Evolutionary conservation across 1,140 invertebrate species (phyloP).

Genomic region (Cherax destructor): DNA sequence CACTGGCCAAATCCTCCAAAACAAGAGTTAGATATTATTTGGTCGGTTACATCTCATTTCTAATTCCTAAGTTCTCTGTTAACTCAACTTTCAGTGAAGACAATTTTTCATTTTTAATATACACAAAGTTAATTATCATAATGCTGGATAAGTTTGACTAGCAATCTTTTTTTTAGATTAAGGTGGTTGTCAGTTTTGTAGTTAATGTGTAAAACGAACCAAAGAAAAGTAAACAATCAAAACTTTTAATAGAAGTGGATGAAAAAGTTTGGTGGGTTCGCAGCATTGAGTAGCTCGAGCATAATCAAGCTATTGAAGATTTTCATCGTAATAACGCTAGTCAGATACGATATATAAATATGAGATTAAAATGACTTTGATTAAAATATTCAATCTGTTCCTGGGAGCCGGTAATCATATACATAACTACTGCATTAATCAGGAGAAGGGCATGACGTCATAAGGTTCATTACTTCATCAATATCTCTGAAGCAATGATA

Average conservation of each 20-base stretch:
- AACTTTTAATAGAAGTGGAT: neutral
- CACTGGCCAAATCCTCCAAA: neutral
- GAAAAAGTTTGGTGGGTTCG: neutral
- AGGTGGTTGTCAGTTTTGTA: no score
- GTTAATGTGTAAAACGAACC: no score
- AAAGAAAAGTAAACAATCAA: neutral
- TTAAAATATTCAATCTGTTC: neutral
- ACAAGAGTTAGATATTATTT: neutral
- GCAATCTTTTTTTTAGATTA: no score
- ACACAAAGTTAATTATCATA: neutral
- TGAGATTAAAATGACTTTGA: neutral
- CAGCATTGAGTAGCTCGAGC: neutral
- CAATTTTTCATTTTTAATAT: neutral
- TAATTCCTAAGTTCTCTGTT: neutral
- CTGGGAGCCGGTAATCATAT: neutral
- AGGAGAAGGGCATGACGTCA: neutral
- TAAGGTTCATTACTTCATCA: neutral
- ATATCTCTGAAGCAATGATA: neutral
- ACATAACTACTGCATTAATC: neutral
- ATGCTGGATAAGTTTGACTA: neutral
- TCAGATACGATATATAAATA: neutral
- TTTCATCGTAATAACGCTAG: neutral
- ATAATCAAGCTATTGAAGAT: neutral
- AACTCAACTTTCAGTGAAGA: neutral
- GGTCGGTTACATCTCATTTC: neutral